Percentiles rank a stretch among this genome's conserved stretches.
phyloP scores from a whole-genome alignment of 2,113 vertebrate species.

The Sinocyclocheilus rhinocerous region DNA sequence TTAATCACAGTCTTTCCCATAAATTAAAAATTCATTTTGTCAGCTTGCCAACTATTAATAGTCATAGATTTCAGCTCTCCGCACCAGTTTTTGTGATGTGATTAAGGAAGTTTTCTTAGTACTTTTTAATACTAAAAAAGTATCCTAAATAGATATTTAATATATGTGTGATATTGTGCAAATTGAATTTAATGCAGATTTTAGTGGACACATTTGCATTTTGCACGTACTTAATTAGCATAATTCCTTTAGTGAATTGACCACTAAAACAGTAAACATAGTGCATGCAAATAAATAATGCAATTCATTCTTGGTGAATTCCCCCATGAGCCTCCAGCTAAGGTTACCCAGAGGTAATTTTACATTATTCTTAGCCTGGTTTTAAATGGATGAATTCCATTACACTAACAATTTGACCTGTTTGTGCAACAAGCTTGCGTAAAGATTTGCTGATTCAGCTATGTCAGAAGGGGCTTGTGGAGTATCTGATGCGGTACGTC shows the following conservation, averaged over 20 bases:
- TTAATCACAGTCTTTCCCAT: not conserved
- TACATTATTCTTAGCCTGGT: not conserved
- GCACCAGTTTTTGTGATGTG: not conserved
- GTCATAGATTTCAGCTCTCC: not conserved
- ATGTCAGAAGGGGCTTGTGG: not conserved
- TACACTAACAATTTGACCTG: constrained; percentile 11
- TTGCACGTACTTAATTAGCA: not conserved
- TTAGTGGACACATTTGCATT: not conserved
- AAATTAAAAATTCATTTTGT: not conserved
- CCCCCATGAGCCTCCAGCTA: not conserved
- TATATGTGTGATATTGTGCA: not conserved
- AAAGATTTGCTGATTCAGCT: constrained; percentile 34
- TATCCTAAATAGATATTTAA: too few species aligned
- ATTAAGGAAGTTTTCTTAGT: not conserved
- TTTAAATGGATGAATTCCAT: not conserved
- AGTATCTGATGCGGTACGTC: not conserved
- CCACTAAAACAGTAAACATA: not conserved
- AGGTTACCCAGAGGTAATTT: constrained; percentile 4
- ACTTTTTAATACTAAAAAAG: too few species aligned
- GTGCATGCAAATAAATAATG: not conserved
- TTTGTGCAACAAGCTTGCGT: constrained; percentile 34
- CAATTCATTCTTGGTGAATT: not conserved
- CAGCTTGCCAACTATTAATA: not conserved
- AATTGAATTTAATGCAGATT: not conserved
- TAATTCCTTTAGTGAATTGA: not conserved